phyloP scores from a whole-genome alignment of 2,888 invertebrate genomes.

The Oxystoma pomonae region DNA sequence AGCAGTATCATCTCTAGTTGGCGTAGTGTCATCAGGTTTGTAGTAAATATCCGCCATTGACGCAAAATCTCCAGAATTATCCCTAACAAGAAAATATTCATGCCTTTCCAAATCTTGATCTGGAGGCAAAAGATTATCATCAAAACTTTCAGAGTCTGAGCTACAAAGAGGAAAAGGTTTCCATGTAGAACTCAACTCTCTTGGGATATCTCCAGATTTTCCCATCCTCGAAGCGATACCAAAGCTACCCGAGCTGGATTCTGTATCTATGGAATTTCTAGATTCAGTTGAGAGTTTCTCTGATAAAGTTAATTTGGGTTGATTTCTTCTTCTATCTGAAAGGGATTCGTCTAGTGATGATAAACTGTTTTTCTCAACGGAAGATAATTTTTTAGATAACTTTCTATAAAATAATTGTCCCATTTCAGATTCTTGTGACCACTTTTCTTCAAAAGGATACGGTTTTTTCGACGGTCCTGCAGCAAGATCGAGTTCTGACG shows the following conservation, averaged over 20 bases:
- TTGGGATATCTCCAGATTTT: conserved; percentile 55
- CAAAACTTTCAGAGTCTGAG: conserved; percentile 80
- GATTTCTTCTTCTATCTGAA: conserved; percentile 36
- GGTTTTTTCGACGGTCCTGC: conserved; percentile 39
- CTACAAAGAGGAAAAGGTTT: conserved; percentile 80
- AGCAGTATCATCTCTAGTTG: conserved; percentile 60
- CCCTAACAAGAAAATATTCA: conserved; percentile 46
- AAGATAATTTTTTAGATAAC: conserved; percentile 44
- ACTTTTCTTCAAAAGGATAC: conserved; percentile 49
- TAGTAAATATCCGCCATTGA: conserved; percentile 40
- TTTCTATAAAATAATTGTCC: conserved; percentile 44
- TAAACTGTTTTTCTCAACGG: conserved; percentile 42
- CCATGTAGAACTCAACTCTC: conserved; percentile 77
- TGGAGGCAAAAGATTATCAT: conserved; percentile 77
- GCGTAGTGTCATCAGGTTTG: conserved; percentile 49
- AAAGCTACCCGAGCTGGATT: conserved; percentile 70
- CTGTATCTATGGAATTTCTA: conserved; percentile 68
- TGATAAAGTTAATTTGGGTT: conserved; percentile 40
- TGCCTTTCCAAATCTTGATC: conserved; percentile 57
- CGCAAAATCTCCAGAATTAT: conserved; percentile 40
- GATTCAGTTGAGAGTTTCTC: conserved; percentile 58
- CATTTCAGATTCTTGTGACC: conserved; percentile 47
- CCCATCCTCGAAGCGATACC: conserved; percentile 61
- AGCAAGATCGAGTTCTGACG: conserved; percentile 23
- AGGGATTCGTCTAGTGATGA: conserved; percentile 45